Evolutionary conservation across 2,113 vertebrate genomes (phyloP), one percentile per base, ranked within the genome.

Genomic region (Otus sunia): DNA sequence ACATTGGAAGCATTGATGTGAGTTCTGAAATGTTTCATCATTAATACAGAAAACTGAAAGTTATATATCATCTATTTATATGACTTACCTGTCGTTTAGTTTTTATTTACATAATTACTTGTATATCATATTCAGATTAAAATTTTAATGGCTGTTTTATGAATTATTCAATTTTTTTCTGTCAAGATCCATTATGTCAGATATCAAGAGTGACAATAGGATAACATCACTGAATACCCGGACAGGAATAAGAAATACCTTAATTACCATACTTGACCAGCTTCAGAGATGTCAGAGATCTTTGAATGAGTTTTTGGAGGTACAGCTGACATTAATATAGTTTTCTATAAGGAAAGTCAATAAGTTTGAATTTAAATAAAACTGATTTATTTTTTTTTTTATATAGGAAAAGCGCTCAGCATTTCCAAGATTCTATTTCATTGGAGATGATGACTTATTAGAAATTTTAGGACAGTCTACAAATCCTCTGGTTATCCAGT

Each of bases 231-330:
- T 99, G 92, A 99, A 98, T 77, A 96, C 98, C 36, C 98, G 97
- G 67, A 97, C 98, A 27, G 99, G 99, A 83, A 99, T 99, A 97
- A 99, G 98, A 95, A 99, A 98, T 97, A 98, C 98, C 21, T 97
- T 99, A 74, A 97, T 99, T 63, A 98, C 98, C 59, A 98, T 99
- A 93, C 98, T 99, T 88, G 99, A 99, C 94, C 99, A 99, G 80
- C 98, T 99, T 92, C 99, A 99, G 92, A 99, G 99, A 92, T 99
- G 99, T 98, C 99, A 99, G 95, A 99, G 99, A 96, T 99, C 99
- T 45, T 98, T 99, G 88, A 99, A 99, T 94, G 99, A 99, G 90
- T 99, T 99, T 98, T 97, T 99, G 82, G 99, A 99, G 99, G 99
- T 99, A 98, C 86, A 92, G 64, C 47, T 73, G 64, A n/a, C 9